Evolutionary conservation across 2,888 invertebrate genomes (phyloP).

Genomic region (Andrena chrysosceles): DNA sequence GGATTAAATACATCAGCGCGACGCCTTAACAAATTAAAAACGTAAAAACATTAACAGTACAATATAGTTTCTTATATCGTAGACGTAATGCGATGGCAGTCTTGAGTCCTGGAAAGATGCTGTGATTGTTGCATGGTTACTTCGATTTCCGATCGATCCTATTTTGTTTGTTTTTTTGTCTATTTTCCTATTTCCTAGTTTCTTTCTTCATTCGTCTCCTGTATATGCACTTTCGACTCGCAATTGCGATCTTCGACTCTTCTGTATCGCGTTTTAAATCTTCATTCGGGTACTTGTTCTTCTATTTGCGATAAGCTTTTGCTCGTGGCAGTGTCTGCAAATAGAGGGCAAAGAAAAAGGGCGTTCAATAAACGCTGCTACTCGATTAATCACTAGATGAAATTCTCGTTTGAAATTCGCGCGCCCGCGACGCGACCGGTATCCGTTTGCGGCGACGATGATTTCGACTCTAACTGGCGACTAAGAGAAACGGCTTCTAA

Average conservation of each 20-base stretch:
- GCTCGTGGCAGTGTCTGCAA: constrained; percentile 83
- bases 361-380: not conserved
- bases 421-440: not conserved
- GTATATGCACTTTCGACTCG: constrained; percentile 50
- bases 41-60: constrained; percentile 84
- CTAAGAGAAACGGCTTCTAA: constrained; percentile 47
- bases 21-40: constrained; percentile 83
- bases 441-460: constrained; percentile 23
- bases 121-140: constrained; percentile 79
- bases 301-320: constrained; percentile 82
- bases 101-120: constrained; percentile 83
- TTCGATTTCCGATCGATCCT: constrained; percentile 63
- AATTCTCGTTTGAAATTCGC: constrained; percentile 4
- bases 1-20: constrained; percentile 77
- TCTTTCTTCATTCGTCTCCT: constrained; percentile 45
- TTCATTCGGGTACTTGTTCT: constrained; percentile 70
- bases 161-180: constrained; percentile 37
- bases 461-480: constrained; percentile 52
- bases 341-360: constrained; percentile 23
- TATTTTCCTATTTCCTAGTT: constrained; percentile 37
- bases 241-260: constrained; percentile 57
- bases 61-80: constrained; percentile 82
- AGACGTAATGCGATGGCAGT: constrained; percentile 83
- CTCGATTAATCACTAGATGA: not conserved
- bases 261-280: constrained; percentile 61